Percentiles rank a stretch among this genome's conserved stretches.
phyloP scores from a whole-genome alignment of 2,888 invertebrate genomes.

The Erpobdella octoculata region DNA sequence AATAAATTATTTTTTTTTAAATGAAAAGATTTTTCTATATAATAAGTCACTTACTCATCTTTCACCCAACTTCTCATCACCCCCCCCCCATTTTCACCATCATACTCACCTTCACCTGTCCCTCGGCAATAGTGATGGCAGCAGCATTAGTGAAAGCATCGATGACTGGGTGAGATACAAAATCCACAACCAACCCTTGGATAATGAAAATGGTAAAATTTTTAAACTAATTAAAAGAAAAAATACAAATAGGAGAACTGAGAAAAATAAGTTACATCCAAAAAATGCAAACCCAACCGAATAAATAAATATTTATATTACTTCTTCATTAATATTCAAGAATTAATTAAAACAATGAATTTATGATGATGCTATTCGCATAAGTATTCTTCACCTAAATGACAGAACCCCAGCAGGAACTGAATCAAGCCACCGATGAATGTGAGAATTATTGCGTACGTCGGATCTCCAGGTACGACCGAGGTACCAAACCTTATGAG shows the following conservation, averaged over 20 bases:
- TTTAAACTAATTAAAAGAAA: no score
- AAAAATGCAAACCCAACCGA: no score
- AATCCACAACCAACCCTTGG: constrained; percentile 51
- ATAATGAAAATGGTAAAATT: constrained; percentile 4
- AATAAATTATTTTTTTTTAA: no score
- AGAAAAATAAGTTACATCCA: no score
- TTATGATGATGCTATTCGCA: not conserved
- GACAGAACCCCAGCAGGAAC: constrained; percentile 46
- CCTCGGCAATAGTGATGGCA: constrained; percentile 48
- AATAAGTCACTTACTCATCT: no score
- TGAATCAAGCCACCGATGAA: constrained; percentile 48
- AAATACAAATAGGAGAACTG: no score
- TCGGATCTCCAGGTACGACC: constrained; percentile 40
- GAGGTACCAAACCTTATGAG: constrained; percentile 37
- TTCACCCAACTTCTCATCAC: no score
- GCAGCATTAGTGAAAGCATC: constrained; percentile 52
- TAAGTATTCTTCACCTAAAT: constrained; percentile 43
- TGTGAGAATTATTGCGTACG: constrained; percentile 47
- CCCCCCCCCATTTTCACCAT: no score
- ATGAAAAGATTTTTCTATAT: no score
- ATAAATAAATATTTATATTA: not conserved
- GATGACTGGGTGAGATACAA: constrained; percentile 51
- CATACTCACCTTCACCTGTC: constrained; percentile 30
- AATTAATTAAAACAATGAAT: not conserved
- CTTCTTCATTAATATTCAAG: not conserved